Evolutionary conservation across 1,140 invertebrate genomes (phyloP), one percentile per base, ranked within the genome.

Genomic region (Mylabris phalerata): DNA sequence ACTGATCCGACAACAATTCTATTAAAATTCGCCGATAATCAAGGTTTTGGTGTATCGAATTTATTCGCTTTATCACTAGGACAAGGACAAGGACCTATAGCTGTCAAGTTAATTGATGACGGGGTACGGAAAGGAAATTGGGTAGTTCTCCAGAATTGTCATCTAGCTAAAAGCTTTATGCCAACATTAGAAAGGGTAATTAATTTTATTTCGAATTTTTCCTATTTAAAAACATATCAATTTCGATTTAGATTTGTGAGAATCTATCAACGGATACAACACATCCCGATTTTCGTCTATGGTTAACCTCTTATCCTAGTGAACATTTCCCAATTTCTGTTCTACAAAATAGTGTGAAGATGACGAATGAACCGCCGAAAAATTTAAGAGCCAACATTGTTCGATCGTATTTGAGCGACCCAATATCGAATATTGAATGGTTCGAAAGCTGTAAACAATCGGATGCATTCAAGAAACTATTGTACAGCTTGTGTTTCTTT

Each of bases 81-180:
- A 1, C 93, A 97, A 80, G 93, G 92, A 4, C 86, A 92, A 84
- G 85, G 88, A 45, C 90, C 82, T 27, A 89, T 92, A 61, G 94
- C 93, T 1, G 79, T 85, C 66, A 79, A 78, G 41, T 78, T 95
- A 70, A 93, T 97, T 44, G 81, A 88, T 69, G 80, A 82, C 59
- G 92, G 86, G 3, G 85, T 89, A 69, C 78, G 80, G 58, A 82
- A 83, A 64, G 90, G 91, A 2, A 78, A 79, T 24, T 98, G 94
- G 95, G 88, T 97, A 0, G 89, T 93, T 71, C 77, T 98, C 46
- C 93, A 98, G 77, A 97, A 98, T 74, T 97, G 93, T 73, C 94
- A 97, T 76, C 78, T 98, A 61, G 92, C 93, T 1, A 86, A 87
- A 2, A 92, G 89, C 2, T 97, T 93, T 93, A 89, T 98, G 85